Conservation (phyloP, 2,113 vertebrate genomes). For the Neoarius graeffei region DNA sequence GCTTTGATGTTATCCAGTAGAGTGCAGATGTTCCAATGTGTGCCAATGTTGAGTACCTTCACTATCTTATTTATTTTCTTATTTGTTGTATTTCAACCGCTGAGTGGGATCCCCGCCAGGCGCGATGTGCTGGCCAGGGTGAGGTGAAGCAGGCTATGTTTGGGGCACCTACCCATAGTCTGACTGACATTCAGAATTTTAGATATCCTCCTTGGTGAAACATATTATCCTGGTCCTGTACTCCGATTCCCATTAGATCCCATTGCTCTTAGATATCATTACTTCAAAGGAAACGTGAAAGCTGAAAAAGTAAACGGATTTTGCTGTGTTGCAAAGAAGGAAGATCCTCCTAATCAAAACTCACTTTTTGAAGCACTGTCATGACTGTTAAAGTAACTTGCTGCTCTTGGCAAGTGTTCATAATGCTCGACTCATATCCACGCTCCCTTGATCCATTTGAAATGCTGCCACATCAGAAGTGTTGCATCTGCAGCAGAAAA, state of each 20-base stretch:
- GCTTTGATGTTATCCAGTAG: too few relatives aligned
- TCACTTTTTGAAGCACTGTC: neutral
- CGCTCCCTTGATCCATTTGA: neutral
- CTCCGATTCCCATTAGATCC: neutral
- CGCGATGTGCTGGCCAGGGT: too few relatives aligned
- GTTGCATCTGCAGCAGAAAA: neutral
- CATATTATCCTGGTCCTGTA: neutral
- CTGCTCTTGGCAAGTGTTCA: neutral
- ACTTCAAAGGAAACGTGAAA: slow-evolving; percentile 59
- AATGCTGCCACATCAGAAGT: neutral
- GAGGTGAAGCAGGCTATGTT: too few relatives aligned
- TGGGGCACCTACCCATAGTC: neutral
- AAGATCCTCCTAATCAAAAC: slow-evolving; percentile 1
- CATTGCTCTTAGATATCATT: slow-evolving; percentile 63
- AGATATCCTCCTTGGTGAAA: neutral
- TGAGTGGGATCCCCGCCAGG: too few relatives aligned
- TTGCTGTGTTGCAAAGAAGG: slow-evolving; percentile 16
- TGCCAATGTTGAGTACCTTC: too few relatives aligned
- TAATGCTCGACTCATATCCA: neutral
- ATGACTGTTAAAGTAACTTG: slow-evolving; percentile 3
- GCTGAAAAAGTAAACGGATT: slow-evolving; percentile 16
- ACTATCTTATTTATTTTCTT: too few relatives aligned
- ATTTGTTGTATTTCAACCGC: too few relatives aligned
- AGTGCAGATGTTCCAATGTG: too few relatives aligned
- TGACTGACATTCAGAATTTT: neutral